Conservation (phyloP, 2,888 invertebrate species). For the Sphaerophoria rueppellii region DNA sequence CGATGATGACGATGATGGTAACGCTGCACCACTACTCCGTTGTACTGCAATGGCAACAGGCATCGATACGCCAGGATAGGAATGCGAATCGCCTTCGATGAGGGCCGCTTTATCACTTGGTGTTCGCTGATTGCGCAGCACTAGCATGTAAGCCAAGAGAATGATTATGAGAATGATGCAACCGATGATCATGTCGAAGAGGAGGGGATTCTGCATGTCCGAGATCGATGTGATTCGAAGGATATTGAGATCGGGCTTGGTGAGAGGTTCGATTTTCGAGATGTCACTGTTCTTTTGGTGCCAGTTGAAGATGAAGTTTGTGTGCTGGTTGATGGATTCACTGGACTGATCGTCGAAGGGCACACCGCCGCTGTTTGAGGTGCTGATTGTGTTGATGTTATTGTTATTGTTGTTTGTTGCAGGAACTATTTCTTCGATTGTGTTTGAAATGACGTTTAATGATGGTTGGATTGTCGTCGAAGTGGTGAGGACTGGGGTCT, state of each 20-base stretch:
- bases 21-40: conserved; percentile 30
- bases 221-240: conserved; percentile 75
- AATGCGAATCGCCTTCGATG: conserved; percentile 76
- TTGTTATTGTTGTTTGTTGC: conserved; percentile 45
- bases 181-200: conserved; percentile 77
- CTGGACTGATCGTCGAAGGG: conserved; percentile 74
- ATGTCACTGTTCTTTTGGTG: conserved; percentile 75
- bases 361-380: conserved; percentile 43
- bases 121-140: conserved; percentile 74
- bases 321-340: conserved; percentile 75
- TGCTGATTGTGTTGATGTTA: conserved; percentile 35
- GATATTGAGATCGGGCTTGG: conserved; percentile 76
- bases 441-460: conserved; percentile 25
- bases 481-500: conserved; percentile 43
- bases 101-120: conserved; percentile 77
- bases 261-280: conserved; percentile 75
- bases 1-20: conserved; percentile 45
- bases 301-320: conserved; percentile 76
- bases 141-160: conserved; percentile 75
- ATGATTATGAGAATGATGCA: conserved; percentile 75
- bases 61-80: conserved; percentile 74
- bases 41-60: conserved; percentile 71
- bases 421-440: conserved; percentile 59
- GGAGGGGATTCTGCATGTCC: conserved; percentile 77
- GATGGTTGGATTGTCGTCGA: conserved; percentile 45